These are phyloP conservation scores for Nibea albiflora DNA, from an alignment of 2,113 vertebrate genomes.

Conservation along the genomic window DNA sequence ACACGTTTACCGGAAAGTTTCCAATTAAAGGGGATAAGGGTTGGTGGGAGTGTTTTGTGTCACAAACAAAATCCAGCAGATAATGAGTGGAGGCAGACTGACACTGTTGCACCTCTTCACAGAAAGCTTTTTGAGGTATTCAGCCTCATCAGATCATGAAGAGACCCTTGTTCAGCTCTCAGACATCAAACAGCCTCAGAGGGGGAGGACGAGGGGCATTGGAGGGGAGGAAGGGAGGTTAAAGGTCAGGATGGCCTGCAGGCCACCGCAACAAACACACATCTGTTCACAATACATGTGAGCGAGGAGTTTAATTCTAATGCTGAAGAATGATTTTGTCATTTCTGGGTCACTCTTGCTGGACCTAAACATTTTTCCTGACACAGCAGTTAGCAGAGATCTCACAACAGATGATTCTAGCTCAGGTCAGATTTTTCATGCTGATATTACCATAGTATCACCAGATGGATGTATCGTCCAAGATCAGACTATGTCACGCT, in stretches of 20 bases:
- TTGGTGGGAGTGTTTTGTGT: background rate
- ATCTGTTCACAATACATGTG: too few species aligned
- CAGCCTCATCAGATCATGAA: constrained; percentile 4
- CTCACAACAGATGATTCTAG: background rate
- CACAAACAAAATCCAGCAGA: constrained; percentile 22
- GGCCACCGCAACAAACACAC: background rate
- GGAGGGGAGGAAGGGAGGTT: background rate
- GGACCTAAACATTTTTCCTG: background rate
- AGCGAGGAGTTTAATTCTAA: background rate
- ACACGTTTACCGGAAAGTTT: constrained; percentile 37
- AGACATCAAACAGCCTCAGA: constrained; percentile 19
- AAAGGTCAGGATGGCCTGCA: constrained; percentile 10
- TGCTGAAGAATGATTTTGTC: background rate
- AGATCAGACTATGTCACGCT: background rate
- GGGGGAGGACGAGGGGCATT: background rate
- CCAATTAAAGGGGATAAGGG: constrained; percentile 17
- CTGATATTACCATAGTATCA: background rate
- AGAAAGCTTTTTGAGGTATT: constrained; percentile 13
- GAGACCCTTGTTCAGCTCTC: background rate
- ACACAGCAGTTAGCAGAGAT: background rate
- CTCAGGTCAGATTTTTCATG: background rate
- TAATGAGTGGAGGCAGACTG: constrained; percentile 27
- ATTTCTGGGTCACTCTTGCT: background rate
- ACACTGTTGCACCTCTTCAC: constrained; percentile 13
- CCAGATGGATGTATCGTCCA: background rate